phyloP scores from a whole-genome alignment of 1,140 invertebrate species.

The Venustaconcha ellipsiformis region DNA sequence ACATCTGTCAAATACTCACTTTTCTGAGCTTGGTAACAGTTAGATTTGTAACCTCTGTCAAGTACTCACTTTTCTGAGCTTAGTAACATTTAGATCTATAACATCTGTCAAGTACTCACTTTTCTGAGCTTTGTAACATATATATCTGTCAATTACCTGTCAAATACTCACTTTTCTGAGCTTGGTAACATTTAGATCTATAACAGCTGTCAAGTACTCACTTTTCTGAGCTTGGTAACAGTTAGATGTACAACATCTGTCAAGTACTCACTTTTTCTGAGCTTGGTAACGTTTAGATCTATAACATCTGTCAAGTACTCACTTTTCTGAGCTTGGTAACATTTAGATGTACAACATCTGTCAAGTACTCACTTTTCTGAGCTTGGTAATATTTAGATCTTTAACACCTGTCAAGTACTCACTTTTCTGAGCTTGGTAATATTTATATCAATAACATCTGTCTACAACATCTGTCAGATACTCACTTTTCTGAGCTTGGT shows the following conservation, averaged over 20 bases:
- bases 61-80: conserved; percentile 62
- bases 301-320: conserved; percentile 27
- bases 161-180: conserved; percentile 61
- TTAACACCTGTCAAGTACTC: conserved; percentile 26
- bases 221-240: conserved; percentile 71
- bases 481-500: conserved; percentile 66
- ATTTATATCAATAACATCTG: too few species aligned
- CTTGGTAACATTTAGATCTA: conserved; percentile 73
- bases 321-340: conserved; percentile 72
- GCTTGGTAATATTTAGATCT: conserved; percentile 68
- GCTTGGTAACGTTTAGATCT: conserved; percentile 68
- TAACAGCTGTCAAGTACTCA: conserved; percentile 41
- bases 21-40: conserved; percentile 72
- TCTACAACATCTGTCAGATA: conserved; percentile 6
- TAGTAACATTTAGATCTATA: too few species aligned
- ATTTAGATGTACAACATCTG: conserved; percentile 2
- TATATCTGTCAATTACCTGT: conserved; percentile 32
- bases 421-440: conserved; percentile 72
- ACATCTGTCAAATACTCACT: conserved; percentile 48
- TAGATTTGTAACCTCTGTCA: conserved; percentile 10
- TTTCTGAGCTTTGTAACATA: conserved; percentile 72
- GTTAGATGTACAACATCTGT: not conserved
- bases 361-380: conserved; percentile 62
- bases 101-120: conserved; percentile 80
- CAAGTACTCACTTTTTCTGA: conserved; percentile 62